Base-by-base conservation (phyloP, 2,797 vertebrate genomes). In the Sphenodon punctatus region DNA sequence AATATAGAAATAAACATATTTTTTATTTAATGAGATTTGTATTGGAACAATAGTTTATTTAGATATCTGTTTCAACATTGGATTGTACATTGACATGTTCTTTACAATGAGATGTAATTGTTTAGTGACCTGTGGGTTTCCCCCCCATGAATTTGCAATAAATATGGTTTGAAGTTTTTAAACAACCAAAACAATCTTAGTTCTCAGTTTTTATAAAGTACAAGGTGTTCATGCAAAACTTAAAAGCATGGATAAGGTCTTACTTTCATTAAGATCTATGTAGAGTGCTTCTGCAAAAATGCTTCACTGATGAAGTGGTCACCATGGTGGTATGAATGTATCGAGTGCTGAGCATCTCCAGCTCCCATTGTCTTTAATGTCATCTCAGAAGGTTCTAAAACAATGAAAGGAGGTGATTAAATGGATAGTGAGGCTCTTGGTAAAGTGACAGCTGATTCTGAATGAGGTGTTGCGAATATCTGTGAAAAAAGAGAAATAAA, bases 1-100 rank as follows among this genome's bases (percentile, higher is more conserved):
- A 96, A 97, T 96, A 97, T 93, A 92, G 92, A 94, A 94, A 86
- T 91, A 90, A 91, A 92, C 81, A 74, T 92, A 30, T 87, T 95
- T 96, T 94, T 92, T 88, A 96, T 95, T 92, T 93, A 78, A 83
- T 76, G 76, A 93, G 76, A 93, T 94, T 94, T 93, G 48, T 92
- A 90, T 84, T 74, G 89, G 67, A 90, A 32, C 92, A 92, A 82
- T 86, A 93, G 71, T 84, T 89, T 92, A 86, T 92, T 91, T 91
- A 91, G 92, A 86, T 86, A 91, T 77, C 86, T 74, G 88, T 92
- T 86, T 92, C 67, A 80, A 78, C 90, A 75, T 70, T 63, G 87
- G 45, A 34, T 84, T 92, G 83, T 77, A 61, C 78, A 85, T 91
- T 84, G 75, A 73, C 73, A 82, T 89, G 75, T 89, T 89, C 82